Base-by-base conservation (phyloP, 2,113 vertebrate species). In the Romanogobio albipinnatus region DNA sequence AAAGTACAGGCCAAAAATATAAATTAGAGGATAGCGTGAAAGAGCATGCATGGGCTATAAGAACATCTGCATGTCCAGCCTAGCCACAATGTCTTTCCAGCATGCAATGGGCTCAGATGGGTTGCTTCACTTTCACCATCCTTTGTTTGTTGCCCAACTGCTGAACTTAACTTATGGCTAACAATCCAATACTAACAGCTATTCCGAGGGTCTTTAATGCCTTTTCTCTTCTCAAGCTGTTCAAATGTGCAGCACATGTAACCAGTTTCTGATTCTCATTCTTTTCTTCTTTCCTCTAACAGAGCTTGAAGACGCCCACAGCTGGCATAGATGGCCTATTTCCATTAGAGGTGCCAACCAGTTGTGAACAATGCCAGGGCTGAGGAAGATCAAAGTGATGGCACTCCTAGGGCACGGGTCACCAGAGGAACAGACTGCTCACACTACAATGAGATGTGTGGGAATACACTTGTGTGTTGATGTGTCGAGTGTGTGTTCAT, bases 381-480 rank as follows among this genome's bases (percentile, higher is more conserved):
- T 22, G 29, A 58, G 43, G 43, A 61, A 70, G 78, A 85, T 89
- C 85, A 85, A 87, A 87, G 83, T 68, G 75, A 76, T 15, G 45
- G 43, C 17, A 59, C 33, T 14, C 43, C 36, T 39, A 84, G 59
- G 26, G 61, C 49, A 78, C 0, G 22, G 83, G 49, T 77, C 84
- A 86, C 70, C 78, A 56, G 70, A 53, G 56, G 51, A 58, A 59
- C 64, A 10, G 24, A 82, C 73, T 70, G 83, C 83, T 73, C 59
- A 29, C 58, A 84, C 71, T 74, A 26, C 19, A 43, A 17, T 29
- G 53, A 74, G 74, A 45, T 78, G 43, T 84, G 64, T 82, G 49
- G 39, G 39, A 47, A 45, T 24, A 73, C 70, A 24, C 8, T 10
- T 71, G 70, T 75, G 49, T 4, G 11, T 11, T 10, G 2, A 29